Base-by-base conservation (phyloP, 2,888 invertebrate species). In the Hedya salicella region DNA sequence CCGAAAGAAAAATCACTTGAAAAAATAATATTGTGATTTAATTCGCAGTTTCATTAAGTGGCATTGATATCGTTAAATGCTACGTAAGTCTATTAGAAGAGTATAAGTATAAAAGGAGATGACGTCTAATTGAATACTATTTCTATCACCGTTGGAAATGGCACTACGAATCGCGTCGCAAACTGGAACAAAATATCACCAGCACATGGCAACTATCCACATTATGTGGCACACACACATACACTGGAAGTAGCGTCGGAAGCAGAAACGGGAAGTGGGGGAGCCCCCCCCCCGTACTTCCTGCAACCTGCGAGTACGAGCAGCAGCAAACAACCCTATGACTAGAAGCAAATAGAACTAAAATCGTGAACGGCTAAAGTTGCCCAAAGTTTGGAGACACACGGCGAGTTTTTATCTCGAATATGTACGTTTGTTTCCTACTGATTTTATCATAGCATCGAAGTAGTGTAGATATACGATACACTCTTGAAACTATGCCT, bases 221-320 rank as follows among this genome's bases (percentile, higher is more conserved):
- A 19, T 48, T 46, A 36, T 25, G 19, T 21, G 17, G 36, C 59
- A 46, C 36, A 49, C 32, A 54, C 49, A 70, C 70, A 67, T 68
- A 62, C 63, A 72, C 70, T 77, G 83, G 82, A 82, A 77, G 80
- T 72, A 70, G 68, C 71, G 71, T 72, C 79, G 83, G 82, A 82
- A 78, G 79, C 66, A 68, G 66, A 68, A 70, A 72, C 72, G 72
- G 73, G 73, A 75, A 75, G 54, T 65, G 73, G 39, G 60, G 40
- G 50, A 42, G 71, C 69, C 65, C 69, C 70, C 50, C 70, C 54
- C 59, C 60, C 70, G 67, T 64, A 64, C 68, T 63, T 67, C 73
- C 69, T 73, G 70, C 68, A 64, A 71, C 70, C 53, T 57, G 69
- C 66, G 62, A 70, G 68, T 62, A 73, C 49, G 25, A 59, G 13